phyloP scores from a whole-genome alignment of 2,888 invertebrate species.

The Mesorhabditis spiculigera region DNA sequence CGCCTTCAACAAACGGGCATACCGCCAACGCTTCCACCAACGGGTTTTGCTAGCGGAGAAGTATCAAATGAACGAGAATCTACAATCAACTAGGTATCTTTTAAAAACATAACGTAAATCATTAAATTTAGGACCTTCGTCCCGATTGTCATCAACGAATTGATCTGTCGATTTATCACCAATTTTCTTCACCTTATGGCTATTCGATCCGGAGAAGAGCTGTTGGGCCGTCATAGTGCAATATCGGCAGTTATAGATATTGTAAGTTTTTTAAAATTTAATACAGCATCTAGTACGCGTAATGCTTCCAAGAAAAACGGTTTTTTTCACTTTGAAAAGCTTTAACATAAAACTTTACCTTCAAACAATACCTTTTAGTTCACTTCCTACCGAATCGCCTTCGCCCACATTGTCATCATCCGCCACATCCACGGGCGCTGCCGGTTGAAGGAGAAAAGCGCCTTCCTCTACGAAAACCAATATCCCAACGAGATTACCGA shows the following conservation, averaged over 20 bases:
- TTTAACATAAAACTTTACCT: neutral
- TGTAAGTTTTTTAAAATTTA: neutral
- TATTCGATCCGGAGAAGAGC: constrained; percentile 2
- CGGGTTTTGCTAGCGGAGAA: neutral
- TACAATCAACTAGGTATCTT: neutral
- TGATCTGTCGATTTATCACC: neutral
- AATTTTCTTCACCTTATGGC: constrained; percentile 1
- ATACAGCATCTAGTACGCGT: neutral
- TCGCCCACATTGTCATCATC: constrained; percentile 4
- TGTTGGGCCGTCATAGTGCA: neutral
- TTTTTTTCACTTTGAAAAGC: too few relatives aligned
- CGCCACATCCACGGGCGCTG: neutral
- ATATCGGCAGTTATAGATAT: neutral
- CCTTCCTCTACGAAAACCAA: too few relatives aligned
- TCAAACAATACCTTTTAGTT: constrained; percentile 1
- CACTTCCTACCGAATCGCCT: neutral
- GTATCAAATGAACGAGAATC: constrained; percentile 4
- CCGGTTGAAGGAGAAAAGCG: neutral
- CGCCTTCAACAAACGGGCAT: constrained; percentile 4
- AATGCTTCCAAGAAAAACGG: too few relatives aligned
- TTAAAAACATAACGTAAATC: neutral
- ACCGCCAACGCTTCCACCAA: neutral
- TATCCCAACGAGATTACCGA: too few relatives aligned
- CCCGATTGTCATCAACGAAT: constrained; percentile 4
- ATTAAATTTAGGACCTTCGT: neutral